Evolutionary conservation across 2,113 vertebrate genomes (phyloP).

Genomic region (Halichoeres trimaculatus): DNA sequence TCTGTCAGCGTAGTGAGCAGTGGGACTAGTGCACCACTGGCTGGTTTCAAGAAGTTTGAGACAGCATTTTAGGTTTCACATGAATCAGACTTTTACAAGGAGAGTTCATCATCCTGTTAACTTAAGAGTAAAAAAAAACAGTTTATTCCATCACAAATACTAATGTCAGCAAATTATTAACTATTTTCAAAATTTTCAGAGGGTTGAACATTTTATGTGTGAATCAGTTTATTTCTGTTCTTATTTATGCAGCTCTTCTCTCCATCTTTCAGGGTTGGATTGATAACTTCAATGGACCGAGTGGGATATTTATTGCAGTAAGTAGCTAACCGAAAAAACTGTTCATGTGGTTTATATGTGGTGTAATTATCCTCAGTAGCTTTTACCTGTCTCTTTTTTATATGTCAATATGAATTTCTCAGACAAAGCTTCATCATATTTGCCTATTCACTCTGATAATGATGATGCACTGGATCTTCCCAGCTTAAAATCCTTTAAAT

Average conservation of each 20-base stretch:
- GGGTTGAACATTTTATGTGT: neutral
- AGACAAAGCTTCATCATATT: neutral
- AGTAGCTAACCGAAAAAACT: constrained; percentile 69
- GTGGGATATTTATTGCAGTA: constrained; percentile 98
- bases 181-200: neutral
- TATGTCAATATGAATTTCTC: too few species aligned
- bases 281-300: constrained; percentile 98
- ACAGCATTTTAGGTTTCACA: neutral
- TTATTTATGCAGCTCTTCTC: neutral
- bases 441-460: neutral
- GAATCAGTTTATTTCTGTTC: neutral
- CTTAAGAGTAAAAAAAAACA: too few species aligned
- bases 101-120: too few species aligned
- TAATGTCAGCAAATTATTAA: too few species aligned
- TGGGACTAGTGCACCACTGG: neutral
- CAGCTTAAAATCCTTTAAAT: neutral
- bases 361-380: neutral
- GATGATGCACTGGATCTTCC: neutral
- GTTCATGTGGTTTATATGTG: neutral
- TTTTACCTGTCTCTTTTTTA: neutral
- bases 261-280: constrained; percentile 91
- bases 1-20: neutral
- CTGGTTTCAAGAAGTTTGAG: neutral
- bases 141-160: too few species aligned
- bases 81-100: too few species aligned